Conservation (phyloP, 2,888 invertebrate species). For the Brachycybe producta region DNA sequence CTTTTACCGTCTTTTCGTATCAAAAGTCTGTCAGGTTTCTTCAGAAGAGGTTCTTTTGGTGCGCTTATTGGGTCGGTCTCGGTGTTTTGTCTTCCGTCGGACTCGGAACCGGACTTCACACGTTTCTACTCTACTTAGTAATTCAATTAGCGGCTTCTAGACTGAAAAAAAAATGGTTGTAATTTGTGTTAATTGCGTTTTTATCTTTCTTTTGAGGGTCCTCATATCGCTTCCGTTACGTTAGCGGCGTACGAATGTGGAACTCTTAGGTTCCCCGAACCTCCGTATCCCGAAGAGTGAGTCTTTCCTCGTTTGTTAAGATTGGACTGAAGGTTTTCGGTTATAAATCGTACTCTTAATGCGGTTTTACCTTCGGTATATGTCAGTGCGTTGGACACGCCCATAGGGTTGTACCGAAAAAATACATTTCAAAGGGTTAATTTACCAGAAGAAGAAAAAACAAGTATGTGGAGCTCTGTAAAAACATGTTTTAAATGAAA, state of each 20-base stretch:
- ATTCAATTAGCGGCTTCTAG: constrained; percentile 24
- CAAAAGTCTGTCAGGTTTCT: constrained; percentile 5
- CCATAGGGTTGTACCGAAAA: too few relatives aligned
- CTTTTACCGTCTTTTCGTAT: too few relatives aligned
- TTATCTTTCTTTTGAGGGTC: constrained; percentile 47
- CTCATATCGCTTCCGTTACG: constrained; percentile 96
- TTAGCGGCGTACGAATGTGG: constrained; percentile 97
- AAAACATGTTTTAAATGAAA: too few relatives aligned
- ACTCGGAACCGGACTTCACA: constrained; percentile 94
- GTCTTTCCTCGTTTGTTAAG: not conserved
- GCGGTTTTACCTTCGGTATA: too few relatives aligned
- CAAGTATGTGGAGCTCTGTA: too few relatives aligned
- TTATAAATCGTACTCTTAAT: too few relatives aligned
- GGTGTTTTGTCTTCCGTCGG: constrained; percentile 96
- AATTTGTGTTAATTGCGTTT: not conserved
- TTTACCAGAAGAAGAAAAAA: too few relatives aligned
- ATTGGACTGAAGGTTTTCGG: too few relatives aligned
- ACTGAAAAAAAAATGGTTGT: too few relatives aligned
- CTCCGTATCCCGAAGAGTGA: constrained; percentile 96
- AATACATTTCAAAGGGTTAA: too few relatives aligned
- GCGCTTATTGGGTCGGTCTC: constrained; percentile 79
- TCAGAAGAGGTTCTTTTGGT: constrained; percentile 46
- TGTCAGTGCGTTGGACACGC: too few relatives aligned
- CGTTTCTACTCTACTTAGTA: constrained; percentile 85
- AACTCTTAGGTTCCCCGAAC: constrained; percentile 84